phyloP scores from a whole-genome alignment of 2,888 invertebrate genomes.

The Panopea generosa region DNA sequence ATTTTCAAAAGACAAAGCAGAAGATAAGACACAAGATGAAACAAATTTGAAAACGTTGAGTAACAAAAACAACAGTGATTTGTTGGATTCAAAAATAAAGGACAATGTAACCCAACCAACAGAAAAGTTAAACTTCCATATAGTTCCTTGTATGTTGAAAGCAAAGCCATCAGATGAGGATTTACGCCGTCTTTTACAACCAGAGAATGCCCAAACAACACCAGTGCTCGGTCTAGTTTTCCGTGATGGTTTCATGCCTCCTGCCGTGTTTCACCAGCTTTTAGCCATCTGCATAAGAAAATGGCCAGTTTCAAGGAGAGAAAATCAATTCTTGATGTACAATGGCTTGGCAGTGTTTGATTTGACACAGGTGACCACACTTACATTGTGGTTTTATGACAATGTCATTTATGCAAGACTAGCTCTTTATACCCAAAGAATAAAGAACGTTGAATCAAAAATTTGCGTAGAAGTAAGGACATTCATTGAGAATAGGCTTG shows the following conservation, averaged over 20 bases:
- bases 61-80: too few species aligned
- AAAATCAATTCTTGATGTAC: slow-evolving; percentile 17
- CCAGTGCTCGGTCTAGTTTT: slow-evolving; percentile 43
- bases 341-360: slow-evolving; percentile 50
- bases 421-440: slow-evolving; percentile 6
- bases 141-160: slow-evolving; percentile 48
- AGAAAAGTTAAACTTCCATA: slow-evolving; percentile 31
- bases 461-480: slow-evolving; percentile 14
- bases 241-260: slow-evolving; percentile 47
- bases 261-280: slow-evolving; percentile 54
- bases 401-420: slow-evolving; percentile 43
- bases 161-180: slow-evolving; percentile 5
- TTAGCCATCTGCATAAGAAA: slow-evolving; percentile 46
- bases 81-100: too few species aligned
- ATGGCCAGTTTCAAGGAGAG: slow-evolving; percentile 14
- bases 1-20: not conserved
- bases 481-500: slow-evolving; percentile 12
- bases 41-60: too few species aligned
- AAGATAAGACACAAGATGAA: not conserved
- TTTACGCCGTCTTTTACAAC: slow-evolving; percentile 1
- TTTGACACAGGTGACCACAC: slow-evolving; percentile 9
- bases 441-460: not conserved
- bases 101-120: too few species aligned
- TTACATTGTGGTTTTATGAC: slow-evolving; percentile 50
- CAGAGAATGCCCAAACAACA: slow-evolving; percentile 22